A percentile compares a stretch with the other conserved stretches of the same genome.
Conservation (phyloP, 2,888 invertebrate genomes). For the Plagiodera versicolora region DNA sequence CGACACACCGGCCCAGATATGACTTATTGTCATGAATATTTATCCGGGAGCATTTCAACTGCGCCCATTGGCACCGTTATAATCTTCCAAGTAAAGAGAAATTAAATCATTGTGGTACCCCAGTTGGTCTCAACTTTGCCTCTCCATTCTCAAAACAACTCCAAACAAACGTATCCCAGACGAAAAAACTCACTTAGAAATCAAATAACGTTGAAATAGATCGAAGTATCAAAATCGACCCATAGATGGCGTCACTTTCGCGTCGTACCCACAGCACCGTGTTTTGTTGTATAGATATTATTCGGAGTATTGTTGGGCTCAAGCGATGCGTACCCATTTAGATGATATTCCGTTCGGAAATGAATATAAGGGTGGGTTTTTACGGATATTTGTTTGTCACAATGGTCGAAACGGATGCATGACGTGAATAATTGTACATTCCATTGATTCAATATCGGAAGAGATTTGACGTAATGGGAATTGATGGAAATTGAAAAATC, state of each 20-base stretch:
- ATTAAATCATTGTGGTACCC: too few species aligned
- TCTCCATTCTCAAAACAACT: too few species aligned
- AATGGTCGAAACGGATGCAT: slow-evolving; percentile 12
- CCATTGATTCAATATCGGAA: slow-evolving; percentile 6
- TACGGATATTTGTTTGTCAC: slow-evolving; percentile 15
- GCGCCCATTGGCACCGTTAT: not conserved
- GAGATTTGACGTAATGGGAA: not conserved
- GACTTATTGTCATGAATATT: slow-evolving; percentile 29
- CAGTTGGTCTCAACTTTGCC: too few species aligned
- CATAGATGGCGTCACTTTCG: too few species aligned
- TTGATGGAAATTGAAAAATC: not conserved
- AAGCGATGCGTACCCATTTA: not conserved
- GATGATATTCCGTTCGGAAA: not conserved
- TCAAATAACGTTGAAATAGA: too few species aligned
- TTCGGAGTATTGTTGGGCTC: not conserved
- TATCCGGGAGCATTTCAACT: slow-evolving; percentile 13
- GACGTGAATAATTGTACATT: slow-evolving; percentile 14
- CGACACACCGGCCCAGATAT: slow-evolving; percentile 22
- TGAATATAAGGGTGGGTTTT: not conserved
- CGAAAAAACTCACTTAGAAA: too few species aligned
- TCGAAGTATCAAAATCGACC: too few species aligned
- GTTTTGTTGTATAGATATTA: too few species aligned
- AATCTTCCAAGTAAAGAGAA: too few species aligned
- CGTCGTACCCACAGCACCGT: too few species aligned
- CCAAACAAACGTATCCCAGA: too few species aligned